phyloP scores from a whole-genome alignment of 2,888 invertebrate genomes.

The Nomada flava region DNA sequence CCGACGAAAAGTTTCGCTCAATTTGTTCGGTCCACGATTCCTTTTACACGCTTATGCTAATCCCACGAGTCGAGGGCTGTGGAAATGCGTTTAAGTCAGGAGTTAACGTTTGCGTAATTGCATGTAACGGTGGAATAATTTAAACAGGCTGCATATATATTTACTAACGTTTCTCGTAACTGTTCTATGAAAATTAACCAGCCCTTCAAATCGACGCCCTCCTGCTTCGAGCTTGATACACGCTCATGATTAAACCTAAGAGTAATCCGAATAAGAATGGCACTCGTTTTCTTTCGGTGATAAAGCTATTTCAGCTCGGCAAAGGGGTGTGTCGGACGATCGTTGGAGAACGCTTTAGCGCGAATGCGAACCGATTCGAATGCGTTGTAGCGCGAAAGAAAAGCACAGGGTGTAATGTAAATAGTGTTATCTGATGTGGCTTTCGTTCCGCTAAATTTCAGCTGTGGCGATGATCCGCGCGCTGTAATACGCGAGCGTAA shows the following conservation, averaged over 20 bases:
- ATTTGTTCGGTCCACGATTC: constrained; percentile 32
- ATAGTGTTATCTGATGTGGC: constrained; percentile 49
- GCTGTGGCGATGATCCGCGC: constrained; percentile 5
- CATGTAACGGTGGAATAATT: neutral
- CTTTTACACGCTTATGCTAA: constrained; percentile 34
- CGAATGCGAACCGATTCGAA: neutral
- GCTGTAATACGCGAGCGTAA: constrained; percentile 30
- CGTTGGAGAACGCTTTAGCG: neutral
- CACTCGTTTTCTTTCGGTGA: neutral
- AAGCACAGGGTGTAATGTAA: constrained; percentile 24
- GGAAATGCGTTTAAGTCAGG: constrained; percentile 48
- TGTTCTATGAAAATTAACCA: too few species aligned
- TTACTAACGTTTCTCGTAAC: too few species aligned
- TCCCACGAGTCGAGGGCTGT: neutral
- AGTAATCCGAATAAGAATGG: neutral
- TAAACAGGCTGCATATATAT: too few species aligned
- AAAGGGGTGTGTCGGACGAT: neutral
- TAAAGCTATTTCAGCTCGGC: too few species aligned
- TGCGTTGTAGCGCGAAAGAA: constrained; percentile 8
- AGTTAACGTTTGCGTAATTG: constrained; percentile 53
- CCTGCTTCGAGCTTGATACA: too few species aligned
- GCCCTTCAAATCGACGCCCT: too few species aligned
- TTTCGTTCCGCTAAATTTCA: constrained; percentile 59
- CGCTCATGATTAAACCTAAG: too few species aligned
- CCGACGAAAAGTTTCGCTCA: constrained; percentile 39